Conservation (phyloP, 2,888 invertebrate species). For the Copidosoma aretas region DNA sequence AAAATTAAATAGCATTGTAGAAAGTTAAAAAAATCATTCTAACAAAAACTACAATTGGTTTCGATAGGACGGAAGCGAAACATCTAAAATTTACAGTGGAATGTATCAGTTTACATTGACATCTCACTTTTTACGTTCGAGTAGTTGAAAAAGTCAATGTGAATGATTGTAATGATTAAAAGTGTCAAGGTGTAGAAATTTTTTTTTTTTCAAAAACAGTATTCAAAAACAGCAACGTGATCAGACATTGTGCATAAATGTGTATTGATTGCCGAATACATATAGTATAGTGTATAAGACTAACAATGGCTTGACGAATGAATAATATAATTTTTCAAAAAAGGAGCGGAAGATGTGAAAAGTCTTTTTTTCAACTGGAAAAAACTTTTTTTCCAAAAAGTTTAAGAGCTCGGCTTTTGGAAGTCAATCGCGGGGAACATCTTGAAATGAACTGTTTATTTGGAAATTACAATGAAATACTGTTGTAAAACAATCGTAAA, state of each 20-base stretch:
- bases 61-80: conserved; percentile 50
- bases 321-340: conserved; percentile 25
- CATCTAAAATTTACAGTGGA: conserved; percentile 38
- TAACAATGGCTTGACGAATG: conserved; percentile 8
- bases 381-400: conserved; percentile 30
- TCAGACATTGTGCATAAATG: conserved; percentile 26
- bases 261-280: conserved; percentile 11
- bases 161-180: conserved; percentile 12
- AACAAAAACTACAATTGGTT: conserved; percentile 22
- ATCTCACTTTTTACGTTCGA: background rate
- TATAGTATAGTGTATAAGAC: background rate
- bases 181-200: background rate
- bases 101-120: conserved; percentile 29
- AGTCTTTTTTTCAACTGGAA: conserved; percentile 18
- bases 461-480: too few species aligned
- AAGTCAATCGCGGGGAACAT: conserved; percentile 8
- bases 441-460: background rate
- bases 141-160: conserved; percentile 4
- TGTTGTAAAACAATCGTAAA: too few species aligned
- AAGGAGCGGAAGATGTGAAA: conserved; percentile 37
- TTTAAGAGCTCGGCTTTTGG: conserved; percentile 30
- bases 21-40: conserved; percentile 13
- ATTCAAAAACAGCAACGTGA: conserved; percentile 26
- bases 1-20: conserved; percentile 9
- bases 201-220: conserved; percentile 20